Percentiles rank a stretch among this genome's conserved stretches.
Conservation (phyloP, 2,113 vertebrate genomes). For the Jacana jacana region DNA sequence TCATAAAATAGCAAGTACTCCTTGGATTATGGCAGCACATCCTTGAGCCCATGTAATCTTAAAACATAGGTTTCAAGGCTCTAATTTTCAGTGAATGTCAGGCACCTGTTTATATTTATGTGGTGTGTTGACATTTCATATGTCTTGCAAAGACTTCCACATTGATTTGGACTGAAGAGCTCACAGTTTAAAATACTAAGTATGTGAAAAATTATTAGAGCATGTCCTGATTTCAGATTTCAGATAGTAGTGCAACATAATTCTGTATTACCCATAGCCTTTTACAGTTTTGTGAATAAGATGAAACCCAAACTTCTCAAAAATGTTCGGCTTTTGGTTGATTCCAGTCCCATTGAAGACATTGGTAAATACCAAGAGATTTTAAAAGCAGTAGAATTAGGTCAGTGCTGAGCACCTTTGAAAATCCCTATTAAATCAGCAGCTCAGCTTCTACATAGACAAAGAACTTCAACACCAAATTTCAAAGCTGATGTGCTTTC, state of each 20-base stretch:
- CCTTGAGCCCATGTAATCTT: slow-evolving; percentile 31
- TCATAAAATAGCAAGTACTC: slow-evolving; percentile 34
- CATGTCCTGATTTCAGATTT: background rate
- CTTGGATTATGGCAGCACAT: background rate
- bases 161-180: slow-evolving; percentile 3
- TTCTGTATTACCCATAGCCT: background rate
- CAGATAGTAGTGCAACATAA: background rate
- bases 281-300: background rate
- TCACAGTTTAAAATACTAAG: background rate
- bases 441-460: background rate
- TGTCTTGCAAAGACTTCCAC: background rate
- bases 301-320: background rate
- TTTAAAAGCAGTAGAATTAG: background rate
- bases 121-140: background rate
- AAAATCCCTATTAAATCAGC: background rate
- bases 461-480: background rate
- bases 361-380: background rate
- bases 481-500: background rate
- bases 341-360: background rate
- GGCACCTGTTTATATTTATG: background rate
- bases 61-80: background rate
- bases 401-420: background rate
- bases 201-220: background rate
- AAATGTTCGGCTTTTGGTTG: background rate
- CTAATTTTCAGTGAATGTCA: slow-evolving; percentile 10